phyloP scores from a whole-genome alignment of 2,113 vertebrate genomes.

The Pelmatolapia mariae region DNA sequence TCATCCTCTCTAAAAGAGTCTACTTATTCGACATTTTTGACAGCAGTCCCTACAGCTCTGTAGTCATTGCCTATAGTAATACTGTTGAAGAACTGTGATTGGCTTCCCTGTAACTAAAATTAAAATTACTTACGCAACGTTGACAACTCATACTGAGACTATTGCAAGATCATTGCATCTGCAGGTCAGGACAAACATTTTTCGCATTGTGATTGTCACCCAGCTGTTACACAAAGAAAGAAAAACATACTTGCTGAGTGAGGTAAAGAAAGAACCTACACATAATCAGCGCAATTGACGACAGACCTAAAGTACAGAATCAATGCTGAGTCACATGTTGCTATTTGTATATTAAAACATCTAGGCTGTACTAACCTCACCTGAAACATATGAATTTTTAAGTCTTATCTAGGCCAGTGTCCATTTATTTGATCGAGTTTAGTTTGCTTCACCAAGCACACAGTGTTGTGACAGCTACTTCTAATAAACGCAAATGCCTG shows the following conservation, averaged over 20 bases:
- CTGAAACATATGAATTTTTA: not conserved
- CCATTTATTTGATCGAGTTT: not conserved
- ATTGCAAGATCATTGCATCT: not conserved
- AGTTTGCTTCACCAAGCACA: not conserved
- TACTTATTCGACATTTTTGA: not conserved
- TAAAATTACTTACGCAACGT: not conserved
- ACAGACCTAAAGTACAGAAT: not conserved
- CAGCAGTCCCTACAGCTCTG: not conserved
- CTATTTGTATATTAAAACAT: not conserved
- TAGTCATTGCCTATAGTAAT: not conserved
- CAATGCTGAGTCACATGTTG: not conserved
- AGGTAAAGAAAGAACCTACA: not conserved
- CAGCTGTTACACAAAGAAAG: not conserved
- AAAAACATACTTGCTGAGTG: not conserved
- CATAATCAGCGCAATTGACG: not conserved
- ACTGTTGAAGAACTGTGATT: not conserved
- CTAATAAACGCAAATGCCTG: not conserved
- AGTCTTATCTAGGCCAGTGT: not conserved
- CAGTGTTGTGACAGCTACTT: not conserved
- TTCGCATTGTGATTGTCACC: not conserved
- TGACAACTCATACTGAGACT: not conserved
- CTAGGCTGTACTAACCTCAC: not conserved
- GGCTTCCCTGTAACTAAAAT: not conserved
- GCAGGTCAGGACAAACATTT: not conserved
- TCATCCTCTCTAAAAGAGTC: not conserved